Conservation (phyloP, 2,113 vertebrate genomes). For the Nanorana parkeri region DNA sequence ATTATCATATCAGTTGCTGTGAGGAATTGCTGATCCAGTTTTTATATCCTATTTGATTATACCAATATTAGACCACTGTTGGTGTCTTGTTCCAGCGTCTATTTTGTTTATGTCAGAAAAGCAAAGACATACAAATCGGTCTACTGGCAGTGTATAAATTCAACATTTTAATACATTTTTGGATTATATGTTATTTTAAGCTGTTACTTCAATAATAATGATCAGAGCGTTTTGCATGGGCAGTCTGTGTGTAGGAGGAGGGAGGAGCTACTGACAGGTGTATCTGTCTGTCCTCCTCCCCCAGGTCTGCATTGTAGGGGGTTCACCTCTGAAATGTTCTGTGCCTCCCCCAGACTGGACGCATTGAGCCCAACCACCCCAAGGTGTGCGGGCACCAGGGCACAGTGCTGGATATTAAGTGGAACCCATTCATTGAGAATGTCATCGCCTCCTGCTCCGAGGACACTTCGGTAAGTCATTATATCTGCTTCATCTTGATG, state of each 20-base stretch:
- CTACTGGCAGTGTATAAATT: too few relatives aligned
- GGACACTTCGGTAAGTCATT: constrained; percentile 87
- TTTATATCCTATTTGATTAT: too few relatives aligned
- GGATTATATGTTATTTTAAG: too few relatives aligned
- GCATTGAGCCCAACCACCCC: constrained; percentile 91
- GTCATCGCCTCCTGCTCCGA: constrained; percentile 96
- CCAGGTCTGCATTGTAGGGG: constrained; percentile 62
- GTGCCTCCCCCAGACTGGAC: constrained; percentile 74
- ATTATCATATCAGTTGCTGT: too few relatives aligned
- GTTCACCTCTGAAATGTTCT: constrained; percentile 45
- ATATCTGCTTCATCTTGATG: neutral
- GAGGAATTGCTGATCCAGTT: too few relatives aligned
- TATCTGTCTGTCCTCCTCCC: constrained; percentile 61
- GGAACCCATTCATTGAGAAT: constrained; percentile 99
- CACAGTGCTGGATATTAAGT: constrained; percentile 97
- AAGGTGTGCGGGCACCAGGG: constrained; percentile 97
- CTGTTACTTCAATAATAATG: too few relatives aligned
- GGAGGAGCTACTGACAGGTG: constrained; percentile 64
- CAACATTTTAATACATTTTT: too few relatives aligned
- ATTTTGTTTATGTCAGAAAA: too few relatives aligned
- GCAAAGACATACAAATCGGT: too few relatives aligned
- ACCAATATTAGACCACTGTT: too few relatives aligned
- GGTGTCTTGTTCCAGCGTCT: too few relatives aligned
- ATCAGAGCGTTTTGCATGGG: neutral
- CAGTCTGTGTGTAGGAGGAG: constrained; percentile 35